A percentile compares a stretch with the other conserved stretches of the same genome.
These are phyloP conservation scores for Xenotilapia flavipinnis DNA, from an alignment of 2,113 vertebrate species.

Conservation along the genomic window DNA sequence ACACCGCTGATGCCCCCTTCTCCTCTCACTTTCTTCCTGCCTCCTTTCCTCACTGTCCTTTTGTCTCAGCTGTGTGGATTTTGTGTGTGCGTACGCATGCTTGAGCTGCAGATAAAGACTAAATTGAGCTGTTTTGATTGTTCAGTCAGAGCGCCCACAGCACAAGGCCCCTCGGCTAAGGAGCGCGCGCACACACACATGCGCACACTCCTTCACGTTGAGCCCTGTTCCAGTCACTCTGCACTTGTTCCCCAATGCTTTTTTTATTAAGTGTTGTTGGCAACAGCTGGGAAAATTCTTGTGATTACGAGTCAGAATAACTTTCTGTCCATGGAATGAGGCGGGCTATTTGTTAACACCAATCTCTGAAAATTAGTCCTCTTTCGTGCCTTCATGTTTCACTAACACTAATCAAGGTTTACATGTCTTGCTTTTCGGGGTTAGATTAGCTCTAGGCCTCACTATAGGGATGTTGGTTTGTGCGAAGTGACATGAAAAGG, in stretches of 20 bases:
- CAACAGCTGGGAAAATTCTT: slow-evolving; percentile 66
- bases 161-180: slow-evolving; percentile 52
- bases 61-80: slow-evolving; percentile 45
- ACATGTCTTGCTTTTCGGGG: slow-evolving; percentile 16
- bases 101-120: slow-evolving; percentile 64
- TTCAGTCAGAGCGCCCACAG: slow-evolving; percentile 59
- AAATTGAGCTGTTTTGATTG: slow-evolving; percentile 73
- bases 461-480: slow-evolving; percentile 1
- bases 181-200: not conserved
- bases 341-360: slow-evolving; percentile 53
- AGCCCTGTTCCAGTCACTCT: slow-evolving; percentile 3
- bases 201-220: not conserved
- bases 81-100: slow-evolving; percentile 14
- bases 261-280: slow-evolving; percentile 65
- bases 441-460: slow-evolving; percentile 17
- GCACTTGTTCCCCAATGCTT: slow-evolving; percentile 26
- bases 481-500: not conserved
- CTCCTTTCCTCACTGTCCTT: slow-evolving; percentile 41
- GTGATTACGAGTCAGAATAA: slow-evolving; percentile 72
- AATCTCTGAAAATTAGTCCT: slow-evolving; percentile 31
- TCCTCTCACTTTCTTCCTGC: slow-evolving; percentile 18
- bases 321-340: slow-evolving; percentile 58
- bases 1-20: slow-evolving; percentile 10
- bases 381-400: slow-evolving; percentile 27
- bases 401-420: slow-evolving; percentile 37